Conservation (phyloP, 2,113 vertebrate genomes). For the Apodemus speciosus region DNA sequence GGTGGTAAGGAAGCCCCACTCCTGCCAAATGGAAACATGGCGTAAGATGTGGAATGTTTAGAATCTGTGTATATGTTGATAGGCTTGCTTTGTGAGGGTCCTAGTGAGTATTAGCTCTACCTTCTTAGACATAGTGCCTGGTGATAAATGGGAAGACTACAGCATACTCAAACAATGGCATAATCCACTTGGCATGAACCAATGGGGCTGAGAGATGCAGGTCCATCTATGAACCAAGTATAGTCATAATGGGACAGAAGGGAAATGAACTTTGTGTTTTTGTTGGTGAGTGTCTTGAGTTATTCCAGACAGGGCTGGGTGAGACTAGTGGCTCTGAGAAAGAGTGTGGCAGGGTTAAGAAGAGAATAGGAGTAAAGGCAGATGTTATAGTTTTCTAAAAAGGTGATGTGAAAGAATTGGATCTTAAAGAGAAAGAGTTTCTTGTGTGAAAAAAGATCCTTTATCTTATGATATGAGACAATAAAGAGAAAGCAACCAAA, state of each 20-base stretch:
- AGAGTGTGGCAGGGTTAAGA: neutral
- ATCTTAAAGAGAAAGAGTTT: too few relatives aligned
- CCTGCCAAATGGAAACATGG: neutral
- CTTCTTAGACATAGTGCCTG: neutral
- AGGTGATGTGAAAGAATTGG: neutral
- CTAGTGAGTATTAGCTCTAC: neutral
- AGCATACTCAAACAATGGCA: neutral
- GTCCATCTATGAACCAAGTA: neutral
- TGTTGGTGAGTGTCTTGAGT: neutral
- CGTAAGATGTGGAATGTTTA: neutral
- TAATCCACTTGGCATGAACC: neutral
- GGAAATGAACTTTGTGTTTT: neutral
- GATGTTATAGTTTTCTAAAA: neutral
- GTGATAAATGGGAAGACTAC: neutral
- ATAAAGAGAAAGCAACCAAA: neutral
- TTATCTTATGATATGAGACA: neutral
- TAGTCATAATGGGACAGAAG: neutral
- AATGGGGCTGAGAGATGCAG: neutral
- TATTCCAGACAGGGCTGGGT: neutral
- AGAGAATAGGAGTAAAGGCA: neutral
- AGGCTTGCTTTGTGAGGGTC: neutral
- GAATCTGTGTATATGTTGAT: neutral
- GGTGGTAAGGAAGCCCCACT: neutral
- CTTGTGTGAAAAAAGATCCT: neutral
- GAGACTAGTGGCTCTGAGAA: neutral